These are phyloP conservation scores for Slavum lentiscoides DNA, from an alignment of 2,888 invertebrate species.

Conservation along the genomic window DNA sequence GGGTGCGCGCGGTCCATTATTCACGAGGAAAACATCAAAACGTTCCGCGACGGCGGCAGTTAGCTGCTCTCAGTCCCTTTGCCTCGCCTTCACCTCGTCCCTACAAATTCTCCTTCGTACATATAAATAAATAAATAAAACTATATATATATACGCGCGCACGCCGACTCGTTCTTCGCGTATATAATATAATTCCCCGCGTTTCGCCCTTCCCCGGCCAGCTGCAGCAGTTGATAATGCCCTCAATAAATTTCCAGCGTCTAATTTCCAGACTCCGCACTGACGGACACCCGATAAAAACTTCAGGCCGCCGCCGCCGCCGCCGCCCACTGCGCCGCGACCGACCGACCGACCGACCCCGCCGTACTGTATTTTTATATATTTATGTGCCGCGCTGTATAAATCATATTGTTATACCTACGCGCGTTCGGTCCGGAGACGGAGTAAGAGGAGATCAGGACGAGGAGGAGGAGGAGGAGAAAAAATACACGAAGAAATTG, in stretches of 20 bases:
- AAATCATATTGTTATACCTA: conserved; percentile 41
- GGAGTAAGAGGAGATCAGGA: no score
- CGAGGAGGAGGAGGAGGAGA: no score
- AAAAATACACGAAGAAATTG: neutral
- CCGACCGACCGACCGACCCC: neutral
- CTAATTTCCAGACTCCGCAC: conserved; percentile 45
- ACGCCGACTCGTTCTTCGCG: conserved; percentile 3
- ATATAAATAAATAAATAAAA: neutral
- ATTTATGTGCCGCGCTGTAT: neutral
- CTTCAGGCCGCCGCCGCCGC: neutral
- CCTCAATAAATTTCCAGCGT: conserved; percentile 44
- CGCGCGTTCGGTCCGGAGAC: neutral
- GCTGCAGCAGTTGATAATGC: conserved; percentile 32
- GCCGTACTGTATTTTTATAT: no score
- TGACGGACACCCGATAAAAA: conserved; percentile 51
- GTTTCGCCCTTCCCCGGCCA: conserved; percentile 10
- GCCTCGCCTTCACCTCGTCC: neutral
- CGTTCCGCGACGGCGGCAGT: conserved; percentile 43
- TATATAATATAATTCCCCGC: conserved; percentile 35
- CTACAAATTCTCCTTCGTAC: neutral
- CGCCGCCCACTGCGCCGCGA: neutral
- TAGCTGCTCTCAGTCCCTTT: conserved; percentile 1
- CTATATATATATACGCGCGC: no score
- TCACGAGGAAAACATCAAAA: conserved; percentile 52
- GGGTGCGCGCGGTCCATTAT: conserved; percentile 34